A percentile compares a stretch with the other conserved stretches of the same genome.
Evolutionary conservation across 37 sponge, comb jelly and placozoan genomes (phyloP).

Genomic region (Cliona cf. orientalis): DNA sequence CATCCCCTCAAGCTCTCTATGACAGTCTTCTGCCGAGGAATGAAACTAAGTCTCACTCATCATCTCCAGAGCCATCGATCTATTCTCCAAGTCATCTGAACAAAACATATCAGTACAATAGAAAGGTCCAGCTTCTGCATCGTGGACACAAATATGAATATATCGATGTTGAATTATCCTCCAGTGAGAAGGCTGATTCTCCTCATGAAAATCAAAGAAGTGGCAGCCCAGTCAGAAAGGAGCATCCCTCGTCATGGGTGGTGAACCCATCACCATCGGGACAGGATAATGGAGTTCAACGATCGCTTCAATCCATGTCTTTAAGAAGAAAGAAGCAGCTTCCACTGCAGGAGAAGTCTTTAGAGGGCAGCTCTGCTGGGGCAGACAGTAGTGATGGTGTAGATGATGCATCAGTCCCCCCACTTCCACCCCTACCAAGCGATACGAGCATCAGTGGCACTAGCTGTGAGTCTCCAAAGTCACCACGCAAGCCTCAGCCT

Average conservation of each 20-base stretch:
- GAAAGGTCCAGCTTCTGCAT: slow-evolving; percentile 16
- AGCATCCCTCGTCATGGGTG: slow-evolving; percentile 23
- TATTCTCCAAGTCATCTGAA: background rate
- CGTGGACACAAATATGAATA: slow-evolving; percentile 45
- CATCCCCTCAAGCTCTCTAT: background rate
- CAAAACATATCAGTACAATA: slow-evolving; percentile 2
- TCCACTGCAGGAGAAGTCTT: slow-evolving; percentile 9
- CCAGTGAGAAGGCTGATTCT: background rate
- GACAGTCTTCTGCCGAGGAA: background rate
- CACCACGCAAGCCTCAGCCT: background rate
- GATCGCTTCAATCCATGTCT: too few relatives aligned
- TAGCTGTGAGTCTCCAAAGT: background rate
- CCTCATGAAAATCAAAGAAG: background rate
- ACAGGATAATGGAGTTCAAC: background rate
- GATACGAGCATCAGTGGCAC: background rate
- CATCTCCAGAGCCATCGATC: slow-evolving; percentile 17
- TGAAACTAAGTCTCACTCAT: slow-evolving; percentile 6
- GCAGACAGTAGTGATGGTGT: background rate
- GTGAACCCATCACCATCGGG: background rate
- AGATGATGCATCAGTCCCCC: background rate
- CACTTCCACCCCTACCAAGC: background rate
- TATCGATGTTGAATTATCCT: background rate
- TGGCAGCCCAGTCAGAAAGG: background rate
- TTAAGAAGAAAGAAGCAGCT: slow-evolving; percentile 30
- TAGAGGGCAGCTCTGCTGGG: background rate